Evolutionary conservation across 92 coral and sea anemone genomes (phyloP), one percentile per base, ranked within the genome.

Genomic region (Umimayanthus chanpuru): DNA sequence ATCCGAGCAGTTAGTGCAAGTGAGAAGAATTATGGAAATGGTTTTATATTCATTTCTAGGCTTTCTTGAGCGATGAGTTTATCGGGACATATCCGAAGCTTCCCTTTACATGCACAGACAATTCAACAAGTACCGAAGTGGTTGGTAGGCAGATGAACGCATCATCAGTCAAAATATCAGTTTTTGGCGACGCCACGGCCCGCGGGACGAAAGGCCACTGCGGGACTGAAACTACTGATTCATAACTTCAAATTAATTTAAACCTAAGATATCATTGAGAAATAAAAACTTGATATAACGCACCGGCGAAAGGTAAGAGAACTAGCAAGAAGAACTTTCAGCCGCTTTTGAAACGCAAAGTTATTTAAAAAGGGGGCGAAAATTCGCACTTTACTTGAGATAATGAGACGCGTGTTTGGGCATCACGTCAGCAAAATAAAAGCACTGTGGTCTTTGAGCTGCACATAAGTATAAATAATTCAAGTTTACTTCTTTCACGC

Each of bases 61-160:
- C 30, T 70, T 70, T 68, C 44, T 72, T 44, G 41, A 83, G 76
- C 68, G 29, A 43, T 47, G 38, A 83, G 32, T 83, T 83, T 70
- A 83, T 83, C 78, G 77, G 6, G 41, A 44, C 66, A 67, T 83
- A 41, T 67, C 50, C 41, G 43, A 12, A 20, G 47, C 77, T 83
- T 44, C 78, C 78, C 75, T 68, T n/a, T 71, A 43, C 49, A 44
- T 83, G 26, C 78, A 71, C 25, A 40, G 41, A 26, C 41, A 43
- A 70, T 83, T 70, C 12, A 67, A 67, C 87, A 83, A 83, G 87
- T 43, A 83, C 65, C 36, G 14, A 30, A 77, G 47, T 53, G 32
- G 66, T 26, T 28, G 50, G 30, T 68, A 28, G 73, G 9, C 78
- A 70, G 70, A 70, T 83, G 78, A 70, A 30, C 66, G 76, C 65